Evolutionary conservation across 2,797 vertebrate genomes (phyloP).

Genomic region (Morelia viridis): DNA sequence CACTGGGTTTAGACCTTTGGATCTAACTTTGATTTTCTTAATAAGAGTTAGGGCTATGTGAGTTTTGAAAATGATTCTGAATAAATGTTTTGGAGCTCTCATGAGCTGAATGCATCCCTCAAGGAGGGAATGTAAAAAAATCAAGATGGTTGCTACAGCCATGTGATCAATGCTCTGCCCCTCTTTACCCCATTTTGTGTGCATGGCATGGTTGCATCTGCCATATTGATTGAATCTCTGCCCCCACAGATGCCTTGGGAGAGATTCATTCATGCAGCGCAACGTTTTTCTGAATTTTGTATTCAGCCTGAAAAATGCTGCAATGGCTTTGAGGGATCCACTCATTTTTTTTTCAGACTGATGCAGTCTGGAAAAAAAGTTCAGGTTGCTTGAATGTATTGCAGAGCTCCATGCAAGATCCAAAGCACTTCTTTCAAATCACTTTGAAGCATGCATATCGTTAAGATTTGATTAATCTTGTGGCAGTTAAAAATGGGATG

Average conservation of each 20-base stretch:
- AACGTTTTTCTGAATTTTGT: neutral
- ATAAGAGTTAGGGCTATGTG: neutral
- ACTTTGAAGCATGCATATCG: neutral
- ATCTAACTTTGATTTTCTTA: neutral
- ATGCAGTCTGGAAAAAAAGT: neutral
- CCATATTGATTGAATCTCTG: neutral
- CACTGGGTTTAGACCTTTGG: neutral
- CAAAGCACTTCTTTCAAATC: neutral
- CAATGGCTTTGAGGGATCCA: neutral
- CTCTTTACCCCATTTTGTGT: neutral
- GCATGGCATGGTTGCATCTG: neutral
- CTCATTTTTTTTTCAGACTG: neutral
- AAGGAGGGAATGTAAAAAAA: neutral
- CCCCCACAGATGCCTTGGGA: neutral
- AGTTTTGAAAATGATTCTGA: neutral
- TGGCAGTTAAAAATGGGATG: neutral
- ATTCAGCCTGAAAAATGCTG: neutral
- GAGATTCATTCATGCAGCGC: neutral
- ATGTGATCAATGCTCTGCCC: neutral
- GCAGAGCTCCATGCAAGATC: neutral
- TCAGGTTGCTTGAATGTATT: neutral
- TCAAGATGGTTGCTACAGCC: neutral
- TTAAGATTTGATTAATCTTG: neutral
- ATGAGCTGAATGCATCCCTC: neutral
- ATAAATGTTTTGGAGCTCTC: neutral